phyloP scores from a whole-genome alignment of 2,113 vertebrate genomes.

The Callaeas wilsoni region DNA sequence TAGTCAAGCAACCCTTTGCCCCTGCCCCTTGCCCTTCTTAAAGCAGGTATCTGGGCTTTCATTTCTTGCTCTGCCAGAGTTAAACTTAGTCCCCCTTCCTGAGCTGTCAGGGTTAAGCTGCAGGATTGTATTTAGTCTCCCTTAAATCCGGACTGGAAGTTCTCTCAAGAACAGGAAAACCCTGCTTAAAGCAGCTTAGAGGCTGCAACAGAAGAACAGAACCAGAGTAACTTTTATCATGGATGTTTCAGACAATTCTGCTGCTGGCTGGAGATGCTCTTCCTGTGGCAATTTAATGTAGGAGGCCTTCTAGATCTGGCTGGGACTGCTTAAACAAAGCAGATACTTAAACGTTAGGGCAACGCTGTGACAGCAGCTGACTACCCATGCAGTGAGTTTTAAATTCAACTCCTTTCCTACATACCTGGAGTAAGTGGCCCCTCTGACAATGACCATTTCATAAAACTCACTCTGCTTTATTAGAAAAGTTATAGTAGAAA shows the following conservation, averaged over 20 bases:
- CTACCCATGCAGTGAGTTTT: not conserved
- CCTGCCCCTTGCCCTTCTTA: not conserved
- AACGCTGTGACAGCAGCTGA: not conserved
- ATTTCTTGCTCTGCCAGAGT: not conserved
- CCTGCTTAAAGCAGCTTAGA: not conserved
- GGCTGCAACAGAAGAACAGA: not conserved
- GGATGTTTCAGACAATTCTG: not conserved
- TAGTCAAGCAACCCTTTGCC: not conserved
- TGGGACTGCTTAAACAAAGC: not conserved
- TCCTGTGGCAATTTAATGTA: not conserved
- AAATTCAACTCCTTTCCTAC: not conserved
- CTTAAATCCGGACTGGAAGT: not conserved
- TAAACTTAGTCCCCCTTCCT: not conserved
- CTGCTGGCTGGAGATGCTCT: not conserved
- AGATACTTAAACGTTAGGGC: not conserved
- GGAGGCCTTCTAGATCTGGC: not conserved
- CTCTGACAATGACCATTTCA: not conserved
- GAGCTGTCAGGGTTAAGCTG: not conserved
- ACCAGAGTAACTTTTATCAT: not conserved
- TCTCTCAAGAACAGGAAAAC: not conserved
- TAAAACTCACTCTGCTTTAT: constrained; percentile 35
- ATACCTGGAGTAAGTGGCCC: rapidly evolving
- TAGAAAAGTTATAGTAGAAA: constrained; percentile 52
- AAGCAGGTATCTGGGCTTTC: not conserved
- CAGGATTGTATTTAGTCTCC: not conserved